Conservation (phyloP, 2,113 vertebrate species). For the Siniperca knerii region DNA sequence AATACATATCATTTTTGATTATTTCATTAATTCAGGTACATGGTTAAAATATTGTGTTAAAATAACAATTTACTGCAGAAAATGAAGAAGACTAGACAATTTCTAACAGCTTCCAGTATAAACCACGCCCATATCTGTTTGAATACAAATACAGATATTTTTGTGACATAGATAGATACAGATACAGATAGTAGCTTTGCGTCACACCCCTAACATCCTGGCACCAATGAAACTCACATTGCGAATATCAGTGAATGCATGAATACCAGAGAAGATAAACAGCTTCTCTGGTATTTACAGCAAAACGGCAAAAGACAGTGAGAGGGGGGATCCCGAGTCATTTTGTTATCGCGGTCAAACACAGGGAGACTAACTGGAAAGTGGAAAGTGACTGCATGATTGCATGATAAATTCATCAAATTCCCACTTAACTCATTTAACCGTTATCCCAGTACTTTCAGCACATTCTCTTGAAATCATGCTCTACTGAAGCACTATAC, state of each 20-base stretch:
- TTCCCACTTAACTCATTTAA: not conserved
- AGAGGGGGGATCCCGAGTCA: not conserved
- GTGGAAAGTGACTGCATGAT: not conserved
- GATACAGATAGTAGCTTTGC: not conserved
- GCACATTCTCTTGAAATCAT: not conserved
- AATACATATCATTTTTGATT: not conserved
- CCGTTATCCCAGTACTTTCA: not conserved
- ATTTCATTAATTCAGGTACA: not conserved
- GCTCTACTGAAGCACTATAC: slow-evolving; percentile 1
- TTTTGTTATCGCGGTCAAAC: not conserved
- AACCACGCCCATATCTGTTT: no score
- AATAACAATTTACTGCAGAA: not conserved
- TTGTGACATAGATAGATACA: no score
- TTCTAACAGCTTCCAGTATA: not conserved
- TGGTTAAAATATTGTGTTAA: not conserved
- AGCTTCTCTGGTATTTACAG: not conserved
- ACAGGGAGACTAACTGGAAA: not conserved
- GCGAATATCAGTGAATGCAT: not conserved
- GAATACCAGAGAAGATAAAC: slow-evolving; percentile 1
- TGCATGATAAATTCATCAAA: slow-evolving; percentile 2
- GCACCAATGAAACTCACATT: not conserved
- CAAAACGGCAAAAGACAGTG: not conserved
- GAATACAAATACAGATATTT: no score
- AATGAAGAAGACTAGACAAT: not conserved
- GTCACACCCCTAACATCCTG: not conserved